phyloP scores from a whole-genome alignment of 2,113 vertebrate genomes.

The Sceloporus tristichus region DNA sequence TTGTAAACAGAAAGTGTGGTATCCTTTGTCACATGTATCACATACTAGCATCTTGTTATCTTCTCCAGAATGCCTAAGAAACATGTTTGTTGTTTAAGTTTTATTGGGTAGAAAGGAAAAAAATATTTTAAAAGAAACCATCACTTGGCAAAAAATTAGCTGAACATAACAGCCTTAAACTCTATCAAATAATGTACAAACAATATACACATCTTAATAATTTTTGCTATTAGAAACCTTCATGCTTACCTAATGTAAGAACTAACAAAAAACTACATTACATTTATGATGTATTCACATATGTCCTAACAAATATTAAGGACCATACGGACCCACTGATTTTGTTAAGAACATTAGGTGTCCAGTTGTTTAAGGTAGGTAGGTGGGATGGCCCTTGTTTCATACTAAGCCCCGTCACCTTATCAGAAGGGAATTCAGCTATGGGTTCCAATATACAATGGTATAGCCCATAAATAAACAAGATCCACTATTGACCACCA shows the following conservation, averaged over 20 bases:
- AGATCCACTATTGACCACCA: not conserved
- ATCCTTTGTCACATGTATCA: constrained; percentile 94
- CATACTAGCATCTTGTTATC: constrained; percentile 93
- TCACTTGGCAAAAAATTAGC: not conserved
- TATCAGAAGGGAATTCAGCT: not conserved
- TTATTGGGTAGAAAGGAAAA: not conserved
- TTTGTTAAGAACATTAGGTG: not conserved
- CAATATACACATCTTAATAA: not conserved
- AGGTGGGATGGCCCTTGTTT: not conserved
- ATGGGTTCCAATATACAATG: not conserved
- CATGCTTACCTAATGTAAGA: not conserved
- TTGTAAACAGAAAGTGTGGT: constrained; percentile 94
- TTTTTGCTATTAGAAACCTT: not conserved
- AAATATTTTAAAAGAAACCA: constrained; percentile 30
- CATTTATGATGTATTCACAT: not conserved
- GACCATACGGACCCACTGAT: not conserved
- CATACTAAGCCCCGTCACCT: not conserved
- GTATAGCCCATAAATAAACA: not conserved
- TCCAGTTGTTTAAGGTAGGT: too few species aligned
- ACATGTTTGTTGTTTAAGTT: constrained; percentile 47
- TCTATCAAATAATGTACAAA: not conserved
- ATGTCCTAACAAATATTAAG: not conserved
- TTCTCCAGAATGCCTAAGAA: constrained; percentile 87
- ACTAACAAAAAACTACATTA: not conserved
- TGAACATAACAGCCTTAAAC: not conserved